Percentiles rank a stretch among this genome's conserved stretches.
Conservation (phyloP, 2,888 invertebrate genomes). For the Lithophane ornitopus region DNA sequence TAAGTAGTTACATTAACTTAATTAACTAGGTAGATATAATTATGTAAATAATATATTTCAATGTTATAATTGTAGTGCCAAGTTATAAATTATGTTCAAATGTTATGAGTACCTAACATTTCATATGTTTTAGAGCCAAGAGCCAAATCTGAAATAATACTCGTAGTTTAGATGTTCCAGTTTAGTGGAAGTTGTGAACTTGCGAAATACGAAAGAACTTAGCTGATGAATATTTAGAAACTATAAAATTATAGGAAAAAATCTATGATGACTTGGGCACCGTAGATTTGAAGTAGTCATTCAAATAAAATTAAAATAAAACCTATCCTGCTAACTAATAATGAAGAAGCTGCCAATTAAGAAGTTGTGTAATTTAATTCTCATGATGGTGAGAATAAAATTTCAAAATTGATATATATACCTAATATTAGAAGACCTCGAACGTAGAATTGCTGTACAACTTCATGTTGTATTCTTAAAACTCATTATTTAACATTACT, state of each 20-base stretch:
- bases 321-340: neutral
- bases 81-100: conserved; percentile 62
- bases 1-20: conserved; percentile 1
- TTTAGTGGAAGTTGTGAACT: neutral
- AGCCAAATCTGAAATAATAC: conserved; percentile 66
- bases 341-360: too few relatives aligned
- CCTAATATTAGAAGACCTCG: too few relatives aligned
- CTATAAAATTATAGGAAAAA: neutral
- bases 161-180: conserved; percentile 59
- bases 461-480: neutral
- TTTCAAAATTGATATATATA: conserved; percentile 2
- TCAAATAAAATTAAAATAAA: neutral
- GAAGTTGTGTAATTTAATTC: conserved; percentile 15
- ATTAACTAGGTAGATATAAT: conserved; percentile 12
- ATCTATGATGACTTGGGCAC: neutral
- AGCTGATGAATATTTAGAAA: conserved; percentile 7
- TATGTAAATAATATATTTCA: conserved; percentile 45
- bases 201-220: conserved; percentile 6
- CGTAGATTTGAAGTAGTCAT: neutral
- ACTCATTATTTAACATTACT: neutral
- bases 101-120: conserved; percentile 44
- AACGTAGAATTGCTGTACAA: neutral
- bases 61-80: conserved; percentile 62
- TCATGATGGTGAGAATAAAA: neutral
- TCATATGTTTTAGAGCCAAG: conserved; percentile 34